A percentile compares a stretch with the other conserved stretches of the same genome.
phyloP scores from a whole-genome alignment of 2,888 invertebrate species.

The Rotaria macrura region DNA sequence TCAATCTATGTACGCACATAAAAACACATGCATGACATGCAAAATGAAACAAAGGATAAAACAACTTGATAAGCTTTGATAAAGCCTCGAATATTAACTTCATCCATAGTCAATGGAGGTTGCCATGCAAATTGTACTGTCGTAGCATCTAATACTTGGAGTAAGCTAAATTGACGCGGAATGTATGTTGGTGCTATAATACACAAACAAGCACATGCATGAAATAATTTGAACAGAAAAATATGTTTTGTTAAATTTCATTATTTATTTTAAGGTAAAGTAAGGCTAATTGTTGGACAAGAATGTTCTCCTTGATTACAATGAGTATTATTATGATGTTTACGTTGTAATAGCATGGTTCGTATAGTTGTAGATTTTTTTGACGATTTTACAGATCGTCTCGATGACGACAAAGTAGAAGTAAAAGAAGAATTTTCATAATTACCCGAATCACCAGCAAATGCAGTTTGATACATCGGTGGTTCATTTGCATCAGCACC shows the following conservation, averaged over 20 bases:
- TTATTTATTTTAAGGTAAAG: neutral
- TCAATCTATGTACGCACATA: neutral
- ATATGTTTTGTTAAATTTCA: neutral
- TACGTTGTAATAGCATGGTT: neutral
- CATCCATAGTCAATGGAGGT: neutral
- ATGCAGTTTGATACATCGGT: slow-evolving; percentile 7
- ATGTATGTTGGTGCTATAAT: slow-evolving; percentile 22
- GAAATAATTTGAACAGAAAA: neutral
- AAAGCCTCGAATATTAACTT: slow-evolving; percentile 7
- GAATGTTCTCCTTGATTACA: neutral
- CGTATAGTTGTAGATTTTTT: neutral
- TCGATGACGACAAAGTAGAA: neutral
- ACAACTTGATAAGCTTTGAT: slow-evolving; percentile 10
- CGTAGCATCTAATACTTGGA: slow-evolving; percentile 3
- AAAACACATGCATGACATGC: neutral
- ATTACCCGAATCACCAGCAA: slow-evolving; percentile 31
- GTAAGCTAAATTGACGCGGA: slow-evolving; percentile 25
- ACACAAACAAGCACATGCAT: neutral
- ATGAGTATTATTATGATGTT: neutral
- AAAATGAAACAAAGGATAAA: neutral
- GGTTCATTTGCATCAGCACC: slow-evolving; percentile 30
- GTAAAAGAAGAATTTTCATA: neutral
- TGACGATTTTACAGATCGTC: neutral
- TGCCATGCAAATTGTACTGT: slow-evolving; percentile 33
- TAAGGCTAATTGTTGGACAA: neutral